Base-by-base conservation (phyloP, 2,888 invertebrate genomes). In the Sipha maydis region DNA sequence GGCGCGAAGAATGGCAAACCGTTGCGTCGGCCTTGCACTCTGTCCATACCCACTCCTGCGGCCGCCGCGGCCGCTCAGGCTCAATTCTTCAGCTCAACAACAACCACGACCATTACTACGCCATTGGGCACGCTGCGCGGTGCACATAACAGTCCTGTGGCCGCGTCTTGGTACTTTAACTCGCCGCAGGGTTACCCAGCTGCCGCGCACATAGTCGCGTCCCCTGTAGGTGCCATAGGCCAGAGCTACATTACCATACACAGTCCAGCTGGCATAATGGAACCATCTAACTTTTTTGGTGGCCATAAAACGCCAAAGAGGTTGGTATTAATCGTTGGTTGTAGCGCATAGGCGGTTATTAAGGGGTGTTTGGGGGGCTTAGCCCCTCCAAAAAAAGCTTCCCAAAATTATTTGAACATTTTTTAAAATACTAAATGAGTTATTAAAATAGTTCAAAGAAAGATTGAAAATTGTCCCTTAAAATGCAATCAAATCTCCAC, bases 221-320 rank as follows among this genome's bases (percentile, higher is more conserved):
- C 90, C 9, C 90, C 90, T 3, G 89, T 90, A 11, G 88, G 88
- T 34, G 91, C 91, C 89, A 91, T 93, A 61, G 92, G 92, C 80
- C 93, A 93, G 89, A 92, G 92, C 90, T 93, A 93, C 90, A 92
- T 93, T 75, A 92, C 93, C 73, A 91, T 92, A 80, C 88, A 88
- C 21, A 88, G 88, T 76, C 88, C 88, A 54, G 88, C 88, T 34
- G 75, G 82, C 19, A 82, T 88, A 41, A 82, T 88, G 34, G 88
- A 88, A 88, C 82, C 80, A 19, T 75, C 88, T n/a, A 88, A 82
- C 11, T 88, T 88, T 82, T 88, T 88, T 48, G 41, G 80, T 1
- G 28, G 67, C n/a, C 88, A 88, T 25, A 88, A 88, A 48, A 28
- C 82, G n/a, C 31, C 88, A 11, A 88, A 88, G 75, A 88, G 41